Base-by-base conservation (phyloP, 2,888 invertebrate species). In the Arenicola marina region DNA sequence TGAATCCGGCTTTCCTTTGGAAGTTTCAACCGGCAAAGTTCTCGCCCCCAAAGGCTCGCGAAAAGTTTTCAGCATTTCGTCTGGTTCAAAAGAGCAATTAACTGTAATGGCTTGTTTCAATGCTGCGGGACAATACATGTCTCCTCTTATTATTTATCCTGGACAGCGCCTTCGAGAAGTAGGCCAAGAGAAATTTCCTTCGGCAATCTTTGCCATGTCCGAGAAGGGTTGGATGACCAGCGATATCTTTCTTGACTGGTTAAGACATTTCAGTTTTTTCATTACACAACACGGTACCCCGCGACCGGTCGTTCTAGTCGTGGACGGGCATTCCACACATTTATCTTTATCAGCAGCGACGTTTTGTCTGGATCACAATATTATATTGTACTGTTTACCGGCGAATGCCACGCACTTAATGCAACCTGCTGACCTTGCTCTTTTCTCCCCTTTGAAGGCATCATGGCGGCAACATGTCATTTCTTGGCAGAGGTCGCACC, bases 401-500 rank as follows among this genome's bases (percentile, higher is more conserved):
- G 38, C 48, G 24, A 48, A 48, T 48, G 48, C 48, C 7, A 48
- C 48, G 18, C 48, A 48, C 26, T 7, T 48, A 24, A 48, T 48
- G 26, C 48, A 48, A 24, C 48, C 48, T 11, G 48, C 48, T n/a
- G 48, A 48, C 7, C 24, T n/a, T 24, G 48, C 48, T 7, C 26
- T 48, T 11, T 48, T 24, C 38, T 11, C 18, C 24, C 48, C 48
- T 21, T 24, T 48, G 7, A 48, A 48, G 24, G 24, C 15, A 24
- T 11, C 48, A 48, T 48, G 48, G 48, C n/a, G n/a, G 26, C 7
- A 48, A 7, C 18, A 48, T 7, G 48, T 48, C 26, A 48, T n/a
- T n/a, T 21, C 7, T 11, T 48, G 48, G 48, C 26, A 48, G 26
- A 48, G 11, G 48, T 11, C 15, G 26, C 48, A 48, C 24, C 48